Evolutionary conservation across 2,797 vertebrate species (phyloP).

Genomic region (Liasis olivaceus): DNA sequence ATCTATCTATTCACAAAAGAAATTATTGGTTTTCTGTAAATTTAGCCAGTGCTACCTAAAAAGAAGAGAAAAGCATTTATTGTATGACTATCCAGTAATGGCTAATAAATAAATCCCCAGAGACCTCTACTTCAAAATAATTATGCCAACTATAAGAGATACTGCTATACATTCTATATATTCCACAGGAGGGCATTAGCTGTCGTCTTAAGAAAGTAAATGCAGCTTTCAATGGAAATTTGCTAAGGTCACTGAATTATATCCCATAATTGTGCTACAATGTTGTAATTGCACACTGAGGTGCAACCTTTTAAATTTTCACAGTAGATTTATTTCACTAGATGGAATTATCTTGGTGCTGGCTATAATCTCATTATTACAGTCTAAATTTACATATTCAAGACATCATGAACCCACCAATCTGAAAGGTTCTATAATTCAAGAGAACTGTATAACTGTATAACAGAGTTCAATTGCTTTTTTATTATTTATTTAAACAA

Average conservation of each 20-base stretch:
- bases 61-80: not conserved
- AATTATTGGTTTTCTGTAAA: not conserved
- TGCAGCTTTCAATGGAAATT: not conserved
- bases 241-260: not conserved
- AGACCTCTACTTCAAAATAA: not conserved
- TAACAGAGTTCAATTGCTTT: not conserved
- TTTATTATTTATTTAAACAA: not conserved
- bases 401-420: not conserved
- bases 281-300: not conserved
- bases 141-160: not conserved
- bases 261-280: not conserved
- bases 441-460: not conserved
- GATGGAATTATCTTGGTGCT: not conserved
- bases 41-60: not conserved
- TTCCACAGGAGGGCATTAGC: not conserved
- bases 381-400: not conserved
- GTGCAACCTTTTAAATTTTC: not conserved
- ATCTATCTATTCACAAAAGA: not conserved
- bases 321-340: not conserved
- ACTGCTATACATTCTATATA: not conserved
- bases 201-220: not conserved
- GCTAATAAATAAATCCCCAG: not conserved
- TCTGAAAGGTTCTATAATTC: not conserved
- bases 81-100: not conserved
- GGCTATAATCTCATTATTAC: not conserved